Evolutionary conservation across 1,140 invertebrate genomes (phyloP), one percentile per base, ranked within the genome.

Genomic region (Ceratoteleas bidentatus): DNA sequence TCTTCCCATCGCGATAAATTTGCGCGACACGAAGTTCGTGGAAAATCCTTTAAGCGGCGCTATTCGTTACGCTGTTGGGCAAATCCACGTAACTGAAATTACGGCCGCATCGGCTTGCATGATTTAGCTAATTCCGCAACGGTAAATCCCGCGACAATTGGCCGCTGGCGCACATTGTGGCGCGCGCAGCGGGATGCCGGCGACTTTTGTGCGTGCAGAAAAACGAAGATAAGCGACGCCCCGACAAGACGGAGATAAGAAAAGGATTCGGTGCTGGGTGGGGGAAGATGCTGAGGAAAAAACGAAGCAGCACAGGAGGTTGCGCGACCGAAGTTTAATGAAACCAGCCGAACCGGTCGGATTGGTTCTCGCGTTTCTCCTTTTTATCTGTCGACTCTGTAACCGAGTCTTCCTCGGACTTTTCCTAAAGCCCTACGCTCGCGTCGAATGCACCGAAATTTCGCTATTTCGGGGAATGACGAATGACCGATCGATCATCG

Each of bases 301-400:
- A 58, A 53, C 34, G 40, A 53, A 64, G 52, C 16, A 24, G 61
- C 76, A 80, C 61, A 61, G 80, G 85, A 86, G 87, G 85, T 84
- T 85, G 66, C 83, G 86, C 84, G 87, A 87, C 81, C 83, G 88
- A 85, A 83, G 87, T 90, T 90, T 89, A 90, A 90, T 88, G 88
- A 90, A 89, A 89, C 87, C 86, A 84, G 83, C 88, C 83, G 85
- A 90, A 90, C 90, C 89, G 86, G 87, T 88, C 82, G 72, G 64
- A 77, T 87, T 83, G 84, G 88, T 88, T 86, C 83, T 83, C 16
- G 54, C 49, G 77, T 66, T 64, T 66, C 45, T 54, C 50, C 68
- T 78, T 61, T 75, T 79, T 72, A 45, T 79, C 60, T 57, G 38
- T 57, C 81, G 62, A 72, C 66, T 49, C 54, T 76, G 50, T 75